A percentile compares a stretch with the other conserved stretches of the same genome.
phyloP scores from a whole-genome alignment of 2,797 vertebrate genomes.

The Coracias cyanogaster region DNA sequence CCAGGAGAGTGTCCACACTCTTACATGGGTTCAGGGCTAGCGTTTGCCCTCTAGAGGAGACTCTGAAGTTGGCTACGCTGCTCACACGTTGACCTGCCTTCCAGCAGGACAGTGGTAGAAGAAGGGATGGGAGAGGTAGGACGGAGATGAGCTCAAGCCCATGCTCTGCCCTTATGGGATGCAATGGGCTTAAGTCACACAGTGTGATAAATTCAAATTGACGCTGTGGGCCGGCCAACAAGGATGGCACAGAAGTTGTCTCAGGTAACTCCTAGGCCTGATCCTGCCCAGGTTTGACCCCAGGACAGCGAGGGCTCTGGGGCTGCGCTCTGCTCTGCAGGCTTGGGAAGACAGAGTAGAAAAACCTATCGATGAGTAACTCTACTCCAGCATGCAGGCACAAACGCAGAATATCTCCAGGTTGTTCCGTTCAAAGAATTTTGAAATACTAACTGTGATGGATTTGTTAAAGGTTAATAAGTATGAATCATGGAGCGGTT shows the following conservation, averaged over 20 bases:
- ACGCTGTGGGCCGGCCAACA: accelerated
- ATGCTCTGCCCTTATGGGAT: background rate
- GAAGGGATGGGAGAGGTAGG: background rate
- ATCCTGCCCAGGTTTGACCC: background rate
- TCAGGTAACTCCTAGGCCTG: background rate
- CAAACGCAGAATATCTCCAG: background rate
- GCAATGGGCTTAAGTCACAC: background rate
- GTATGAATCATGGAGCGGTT: background rate
- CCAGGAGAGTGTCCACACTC: background rate
- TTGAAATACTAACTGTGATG: background rate
- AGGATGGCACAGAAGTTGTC: background rate
- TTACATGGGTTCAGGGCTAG: background rate
- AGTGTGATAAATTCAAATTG: background rate
- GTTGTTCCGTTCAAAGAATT: background rate
- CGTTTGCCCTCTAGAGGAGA: background rate
- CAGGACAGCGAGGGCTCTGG: background rate
- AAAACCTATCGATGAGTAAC: background rate
- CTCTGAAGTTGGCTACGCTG: background rate
- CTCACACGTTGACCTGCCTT: background rate
- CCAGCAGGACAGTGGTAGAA: background rate
- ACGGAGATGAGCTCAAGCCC: background rate
- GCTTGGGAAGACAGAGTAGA: background rate
- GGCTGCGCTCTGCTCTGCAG: background rate
- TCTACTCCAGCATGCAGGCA: background rate
- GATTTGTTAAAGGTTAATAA: background rate